Conservation (phyloP, 2,797 vertebrate genomes). For the Artibeus jamaicensis region DNA sequence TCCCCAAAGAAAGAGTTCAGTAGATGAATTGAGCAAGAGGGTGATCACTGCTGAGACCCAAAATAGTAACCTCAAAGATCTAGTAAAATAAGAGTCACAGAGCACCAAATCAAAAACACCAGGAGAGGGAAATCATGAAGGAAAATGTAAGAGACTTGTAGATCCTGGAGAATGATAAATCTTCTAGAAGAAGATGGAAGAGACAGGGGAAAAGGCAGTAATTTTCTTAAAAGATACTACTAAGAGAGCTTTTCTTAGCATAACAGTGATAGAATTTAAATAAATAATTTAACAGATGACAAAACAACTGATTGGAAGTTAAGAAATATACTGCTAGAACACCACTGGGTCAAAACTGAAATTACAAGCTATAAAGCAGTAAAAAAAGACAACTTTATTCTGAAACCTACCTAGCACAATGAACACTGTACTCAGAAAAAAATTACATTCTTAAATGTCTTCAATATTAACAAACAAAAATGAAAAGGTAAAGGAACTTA, state of each 20-base stretch:
- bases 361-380: neutral
- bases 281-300: slow-evolving; percentile 17
- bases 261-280: neutral
- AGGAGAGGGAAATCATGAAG: neutral
- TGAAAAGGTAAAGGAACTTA: neutral
- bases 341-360: neutral
- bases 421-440: neutral
- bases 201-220: neutral
- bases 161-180: neutral
- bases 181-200: slow-evolving; percentile 16
- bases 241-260: neutral
- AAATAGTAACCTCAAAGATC: neutral
- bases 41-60: neutral
- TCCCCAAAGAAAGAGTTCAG: neutral
- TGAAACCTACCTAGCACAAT: neutral
- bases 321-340: neutral
- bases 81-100: neutral
- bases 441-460: neutral
- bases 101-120: neutral
- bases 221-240: neutral
- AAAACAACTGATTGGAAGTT: neutral
- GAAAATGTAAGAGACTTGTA: neutral
- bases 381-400: slow-evolving; percentile 11
- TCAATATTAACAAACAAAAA: slow-evolving; percentile 10
- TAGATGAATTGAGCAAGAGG: neutral